A percentile compares a stretch with the other conserved stretches of the same genome.
These are phyloP conservation scores for Heliothis virescens DNA, from an alignment of 1,140 invertebrate species.

Conservation along the genomic window DNA sequence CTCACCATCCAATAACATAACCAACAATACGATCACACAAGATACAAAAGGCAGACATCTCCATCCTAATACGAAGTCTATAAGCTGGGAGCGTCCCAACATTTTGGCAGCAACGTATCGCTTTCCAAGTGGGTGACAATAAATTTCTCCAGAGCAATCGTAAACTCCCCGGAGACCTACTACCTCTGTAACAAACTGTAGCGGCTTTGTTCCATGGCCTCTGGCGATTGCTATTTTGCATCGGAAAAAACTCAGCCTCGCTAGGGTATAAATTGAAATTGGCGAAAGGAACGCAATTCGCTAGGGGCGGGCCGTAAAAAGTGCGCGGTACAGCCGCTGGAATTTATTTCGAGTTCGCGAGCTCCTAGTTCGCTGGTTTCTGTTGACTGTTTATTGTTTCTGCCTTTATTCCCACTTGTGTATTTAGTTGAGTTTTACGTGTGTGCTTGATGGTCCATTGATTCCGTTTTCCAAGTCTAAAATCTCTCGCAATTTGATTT, in stretches of 20 bases:
- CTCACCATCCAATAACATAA: neutral
- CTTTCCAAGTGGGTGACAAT: slow-evolving; percentile 64
- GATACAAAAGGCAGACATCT: slow-evolving; percentile 11
- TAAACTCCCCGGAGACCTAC: slow-evolving; percentile 58
- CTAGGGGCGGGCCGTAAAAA: slow-evolving; percentile 63
- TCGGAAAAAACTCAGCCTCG: slow-evolving; percentile 67
- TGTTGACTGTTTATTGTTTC: slow-evolving; percentile 47
- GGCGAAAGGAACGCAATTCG: slow-evolving; percentile 71
- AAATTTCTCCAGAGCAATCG: slow-evolving; percentile 72
- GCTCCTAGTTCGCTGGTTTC: slow-evolving; percentile 29
- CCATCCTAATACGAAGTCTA: slow-evolving; percentile 52
- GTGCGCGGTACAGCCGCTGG: slow-evolving; percentile 41
- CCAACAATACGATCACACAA: slow-evolving; percentile 20
- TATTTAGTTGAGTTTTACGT: neutral
- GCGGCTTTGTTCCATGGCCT: slow-evolving; percentile 49
- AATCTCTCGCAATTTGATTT: neutral
- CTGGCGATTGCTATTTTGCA: slow-evolving; percentile 74
- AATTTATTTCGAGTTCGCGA: slow-evolving; percentile 54
- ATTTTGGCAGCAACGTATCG: slow-evolving; percentile 61
- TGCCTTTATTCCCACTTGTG: slow-evolving; percentile 40
- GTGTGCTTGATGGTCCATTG: neutral
- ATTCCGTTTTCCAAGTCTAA: neutral
- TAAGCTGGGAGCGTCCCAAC: slow-evolving; percentile 44
- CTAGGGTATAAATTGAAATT: slow-evolving; percentile 77
- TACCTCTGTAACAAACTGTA: slow-evolving; percentile 42